Percentiles rank a stretch among this genome's conserved stretches.
phyloP scores from a whole-genome alignment of 2,113 vertebrate species.

The Nothocercus julius region DNA sequence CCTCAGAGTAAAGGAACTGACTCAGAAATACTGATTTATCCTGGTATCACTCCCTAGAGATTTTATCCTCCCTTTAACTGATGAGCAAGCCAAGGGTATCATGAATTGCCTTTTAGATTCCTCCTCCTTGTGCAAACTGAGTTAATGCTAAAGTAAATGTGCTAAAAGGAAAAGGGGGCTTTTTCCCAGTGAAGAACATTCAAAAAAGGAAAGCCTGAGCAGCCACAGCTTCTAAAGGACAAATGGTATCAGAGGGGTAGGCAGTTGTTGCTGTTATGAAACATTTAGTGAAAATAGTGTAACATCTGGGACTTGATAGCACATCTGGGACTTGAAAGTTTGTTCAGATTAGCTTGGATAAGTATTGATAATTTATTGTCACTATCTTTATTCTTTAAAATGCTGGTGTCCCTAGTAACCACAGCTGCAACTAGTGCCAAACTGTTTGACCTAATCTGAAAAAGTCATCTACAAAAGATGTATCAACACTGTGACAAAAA shows the following conservation, averaged over 20 bases:
- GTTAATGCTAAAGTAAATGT: conserved; percentile 9
- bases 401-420: no score
- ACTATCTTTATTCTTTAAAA: no score
- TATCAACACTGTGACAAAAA: background rate
- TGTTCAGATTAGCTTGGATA: background rate
- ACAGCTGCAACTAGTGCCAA: background rate
- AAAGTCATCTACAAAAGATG: background rate
- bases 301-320: background rate
- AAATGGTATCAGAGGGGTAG: background rate
- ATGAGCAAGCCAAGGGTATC: background rate
- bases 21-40: conserved; percentile 30
- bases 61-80: background rate
- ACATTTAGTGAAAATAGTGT: background rate
- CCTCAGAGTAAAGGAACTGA: background rate
- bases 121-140: background rate
- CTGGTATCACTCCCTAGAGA: background rate
- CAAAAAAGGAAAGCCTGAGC: background rate
- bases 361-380: background rate
- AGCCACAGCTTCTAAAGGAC: background rate
- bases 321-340: background rate
- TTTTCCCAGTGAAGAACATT: background rate
- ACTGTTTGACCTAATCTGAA: background rate
- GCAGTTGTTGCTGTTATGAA: background rate
- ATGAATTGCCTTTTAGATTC: conserved; percentile 34
- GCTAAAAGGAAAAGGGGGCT: background rate